phyloP scores from a whole-genome alignment of 1,140 invertebrate species.

The Rhyzopertha dominica region DNA sequence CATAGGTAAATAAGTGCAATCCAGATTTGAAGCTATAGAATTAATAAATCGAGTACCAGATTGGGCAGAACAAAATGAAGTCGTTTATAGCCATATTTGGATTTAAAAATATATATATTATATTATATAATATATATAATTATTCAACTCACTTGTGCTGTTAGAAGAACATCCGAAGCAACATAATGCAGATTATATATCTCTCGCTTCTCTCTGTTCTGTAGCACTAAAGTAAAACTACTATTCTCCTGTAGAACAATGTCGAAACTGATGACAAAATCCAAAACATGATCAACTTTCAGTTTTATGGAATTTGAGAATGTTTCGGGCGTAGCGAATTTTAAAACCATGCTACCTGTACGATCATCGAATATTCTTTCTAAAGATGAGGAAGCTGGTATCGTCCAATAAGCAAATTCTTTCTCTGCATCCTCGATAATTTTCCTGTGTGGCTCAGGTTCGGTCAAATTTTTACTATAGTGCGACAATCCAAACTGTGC shows the following conservation, averaged over 20 bases:
- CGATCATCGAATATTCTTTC: constrained; percentile 55
- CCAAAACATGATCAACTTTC: constrained; percentile 65
- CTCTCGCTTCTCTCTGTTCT: constrained; percentile 72
- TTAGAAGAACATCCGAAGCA: constrained; percentile 65
- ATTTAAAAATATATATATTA: no score
- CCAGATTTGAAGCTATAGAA: no score
- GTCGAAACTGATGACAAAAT: constrained; percentile 75
- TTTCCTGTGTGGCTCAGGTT: constrained; percentile 64
- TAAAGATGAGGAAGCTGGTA: constrained; percentile 59
- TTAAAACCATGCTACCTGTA: constrained; percentile 55
- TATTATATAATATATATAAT: no score
- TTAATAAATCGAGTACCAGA: no score
- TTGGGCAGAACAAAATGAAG: no score
- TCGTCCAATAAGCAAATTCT: constrained; percentile 59
- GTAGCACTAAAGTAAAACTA: constrained; percentile 70
- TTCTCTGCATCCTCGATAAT: constrained; percentile 71
- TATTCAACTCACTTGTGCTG: constrained; percentile 56
- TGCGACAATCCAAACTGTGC: constrained; percentile 96
- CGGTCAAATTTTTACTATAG: constrained; percentile 90
- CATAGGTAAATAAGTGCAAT: no score
- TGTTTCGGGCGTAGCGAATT: constrained; percentile 67
- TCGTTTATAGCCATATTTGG: no score
- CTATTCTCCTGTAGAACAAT: constrained; percentile 69
- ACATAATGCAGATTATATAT: constrained; percentile 80
- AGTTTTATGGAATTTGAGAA: constrained; percentile 63